These are phyloP conservation scores for Mystacornis crossleyi DNA, from an alignment of 2,113 vertebrate genomes.

Conservation along the genomic window DNA sequence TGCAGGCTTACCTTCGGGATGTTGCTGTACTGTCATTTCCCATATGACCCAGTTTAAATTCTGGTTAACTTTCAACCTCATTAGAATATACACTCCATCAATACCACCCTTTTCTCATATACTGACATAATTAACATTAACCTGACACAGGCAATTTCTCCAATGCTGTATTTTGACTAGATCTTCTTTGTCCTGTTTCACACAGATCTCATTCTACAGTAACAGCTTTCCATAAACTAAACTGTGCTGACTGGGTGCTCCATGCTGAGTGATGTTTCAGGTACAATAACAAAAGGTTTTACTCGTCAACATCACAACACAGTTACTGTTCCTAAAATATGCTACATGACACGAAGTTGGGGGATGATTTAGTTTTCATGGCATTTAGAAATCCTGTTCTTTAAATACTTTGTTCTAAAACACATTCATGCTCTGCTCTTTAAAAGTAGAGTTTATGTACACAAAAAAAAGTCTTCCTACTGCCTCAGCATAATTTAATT, in stretches of 20 bases:
- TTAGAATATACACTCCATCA: background rate
- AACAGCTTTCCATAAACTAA: background rate
- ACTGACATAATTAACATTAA: background rate
- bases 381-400: background rate
- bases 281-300: background rate
- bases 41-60: background rate
- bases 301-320: background rate
- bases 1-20: background rate
- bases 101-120: background rate
- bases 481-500: background rate
- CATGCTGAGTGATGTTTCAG: background rate
- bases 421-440: background rate
- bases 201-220: background rate
- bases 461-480: background rate
- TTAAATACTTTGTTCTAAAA: background rate
- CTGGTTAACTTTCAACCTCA: background rate
- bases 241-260: background rate
- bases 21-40: background rate
- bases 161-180: background rate
- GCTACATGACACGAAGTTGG: fast-evolving
- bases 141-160: background rate
- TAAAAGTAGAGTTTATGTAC: background rate
- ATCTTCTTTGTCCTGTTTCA: background rate
- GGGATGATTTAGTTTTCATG: background rate
- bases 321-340: background rate